A percentile compares a stretch with the other conserved stretches of the same genome.
These are phyloP conservation scores for Sarcophaga subvicina DNA, from an alignment of 2,888 invertebrate genomes.

Conservation along the genomic window DNA sequence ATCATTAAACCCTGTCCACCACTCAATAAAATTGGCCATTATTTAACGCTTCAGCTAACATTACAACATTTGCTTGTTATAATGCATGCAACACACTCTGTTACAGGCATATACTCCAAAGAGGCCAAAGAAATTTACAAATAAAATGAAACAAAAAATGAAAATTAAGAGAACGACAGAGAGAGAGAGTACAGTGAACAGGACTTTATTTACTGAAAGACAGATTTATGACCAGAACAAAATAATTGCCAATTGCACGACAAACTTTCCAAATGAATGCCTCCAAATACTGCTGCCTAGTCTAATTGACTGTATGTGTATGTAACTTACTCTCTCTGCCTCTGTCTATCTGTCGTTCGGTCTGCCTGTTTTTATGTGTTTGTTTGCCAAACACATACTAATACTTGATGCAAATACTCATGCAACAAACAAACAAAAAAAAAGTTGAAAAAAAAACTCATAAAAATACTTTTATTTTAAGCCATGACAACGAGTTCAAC, in stretches of 20 bases:
- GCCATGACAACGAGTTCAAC: neutral
- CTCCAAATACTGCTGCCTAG: slow-evolving; percentile 19
- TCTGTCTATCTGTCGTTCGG: neutral
- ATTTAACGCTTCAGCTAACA: slow-evolving; percentile 63
- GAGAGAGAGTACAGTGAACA: slow-evolving; percentile 35
- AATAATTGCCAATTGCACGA: slow-evolving; percentile 70
- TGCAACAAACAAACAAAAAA: neutral
- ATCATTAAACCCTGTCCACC: slow-evolving; percentile 59
- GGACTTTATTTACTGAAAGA: slow-evolving; percentile 64
- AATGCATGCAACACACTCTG: slow-evolving; percentile 38
- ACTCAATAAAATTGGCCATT: slow-evolving; percentile 64
- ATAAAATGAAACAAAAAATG: slow-evolving; percentile 14
- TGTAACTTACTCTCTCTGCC: neutral
- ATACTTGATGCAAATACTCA: slow-evolving; percentile 50
- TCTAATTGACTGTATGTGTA: neutral
- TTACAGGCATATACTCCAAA: slow-evolving; percentile 5
- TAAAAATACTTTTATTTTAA: neutral
- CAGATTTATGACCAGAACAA: slow-evolving; percentile 70
- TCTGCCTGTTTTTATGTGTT: neutral
- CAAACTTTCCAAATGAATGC: slow-evolving; percentile 68
- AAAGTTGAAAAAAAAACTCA: no score
- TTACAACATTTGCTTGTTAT: slow-evolving; percentile 57
- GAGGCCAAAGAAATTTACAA: neutral
- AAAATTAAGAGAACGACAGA: neutral
- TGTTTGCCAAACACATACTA: slow-evolving; percentile 35